Percentiles rank a stretch among this genome's conserved stretches.
Conservation (phyloP, 2,113 vertebrate genomes). For the Halichoerus grypus region DNA sequence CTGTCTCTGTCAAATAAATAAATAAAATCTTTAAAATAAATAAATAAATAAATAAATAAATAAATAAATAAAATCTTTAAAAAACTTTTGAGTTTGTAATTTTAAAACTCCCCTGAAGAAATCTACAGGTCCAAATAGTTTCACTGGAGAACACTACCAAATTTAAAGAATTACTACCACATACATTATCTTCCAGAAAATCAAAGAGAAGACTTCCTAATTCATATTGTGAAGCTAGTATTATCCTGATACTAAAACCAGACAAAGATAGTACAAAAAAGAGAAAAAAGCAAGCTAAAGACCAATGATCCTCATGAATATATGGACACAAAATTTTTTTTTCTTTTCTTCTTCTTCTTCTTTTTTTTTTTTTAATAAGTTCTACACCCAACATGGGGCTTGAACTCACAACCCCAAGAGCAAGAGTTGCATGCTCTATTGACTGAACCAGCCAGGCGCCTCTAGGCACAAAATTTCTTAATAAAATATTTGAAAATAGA, state of each 20-base stretch:
- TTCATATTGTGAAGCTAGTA: neutral
- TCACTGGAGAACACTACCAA: neutral
- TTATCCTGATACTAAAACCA: neutral
- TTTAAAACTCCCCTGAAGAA: neutral
- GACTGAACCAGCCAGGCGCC: neutral
- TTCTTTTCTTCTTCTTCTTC: neutral
- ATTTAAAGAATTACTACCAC: neutral
- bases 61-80: too few relatives aligned
- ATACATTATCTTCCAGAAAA: conserved; percentile 14
- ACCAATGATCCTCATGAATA: neutral
- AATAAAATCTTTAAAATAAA: too few relatives aligned
- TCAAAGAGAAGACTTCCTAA: neutral
- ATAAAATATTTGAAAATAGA: neutral
- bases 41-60: too few relatives aligned
- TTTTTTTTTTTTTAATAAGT: neutral
- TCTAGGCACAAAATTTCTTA: neutral
- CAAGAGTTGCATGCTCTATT: neutral
- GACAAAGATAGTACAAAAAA: neutral
- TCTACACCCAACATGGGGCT: neutral
- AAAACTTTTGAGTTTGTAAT: neutral
- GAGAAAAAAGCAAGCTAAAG: neutral
- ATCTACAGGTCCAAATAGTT: neutral
- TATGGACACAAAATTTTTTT: neutral
- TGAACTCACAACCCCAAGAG: neutral
- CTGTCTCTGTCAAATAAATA: too few relatives aligned